Evolutionary conservation across 2,888 invertebrate species (phyloP), one percentile per base, ranked within the genome.

Genomic region (Lycophotia porphyrea): DNA sequence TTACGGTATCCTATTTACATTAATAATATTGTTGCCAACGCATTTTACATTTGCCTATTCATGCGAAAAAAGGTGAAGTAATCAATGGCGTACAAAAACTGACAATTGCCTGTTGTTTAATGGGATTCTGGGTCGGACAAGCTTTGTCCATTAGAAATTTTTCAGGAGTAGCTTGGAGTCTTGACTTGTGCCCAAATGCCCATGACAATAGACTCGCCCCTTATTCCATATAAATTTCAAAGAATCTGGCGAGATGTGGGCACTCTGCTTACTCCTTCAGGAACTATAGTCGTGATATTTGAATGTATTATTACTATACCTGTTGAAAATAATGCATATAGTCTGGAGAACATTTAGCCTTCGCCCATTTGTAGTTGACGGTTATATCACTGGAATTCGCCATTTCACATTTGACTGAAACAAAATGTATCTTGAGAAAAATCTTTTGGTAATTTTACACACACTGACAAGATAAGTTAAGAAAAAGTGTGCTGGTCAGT

Each of bases 261-360:
- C 1, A 27, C 36, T 21, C 4, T 63, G 36, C 15, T n/a, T 36
- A 36, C 21, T 8, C 36, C 36, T 63, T n/a, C 36, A n/a, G 8
- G 1, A 36, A 63, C n/a, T 15, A 44, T 1, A 58, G n/a, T 11
- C 11, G n/a, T 36, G 7, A 52, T 31, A n/a, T 63, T 63, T 63
- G 11, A 34, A 60, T 58, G 18, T 31, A 9, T 39, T 80, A 27
- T 4, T 44, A 63, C n/a, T 27, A 39, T 77, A 96, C 96, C 94
- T 96, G 93, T 92, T 96, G 95, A 82, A 94, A 95, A 87, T 95
- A 96, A 84, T 96, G 96, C 85, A 93, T 93, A 82, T 96, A 96
- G 83, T 96, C 96, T 0, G 96, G 96, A 61, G 96, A 96, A 86
- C 96, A 96, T 71, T 61, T 84, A 3, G 92, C 93, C 66, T 93